Base-by-base conservation (phyloP, 2,888 invertebrate genomes). In the Tuta absoluta region DNA sequence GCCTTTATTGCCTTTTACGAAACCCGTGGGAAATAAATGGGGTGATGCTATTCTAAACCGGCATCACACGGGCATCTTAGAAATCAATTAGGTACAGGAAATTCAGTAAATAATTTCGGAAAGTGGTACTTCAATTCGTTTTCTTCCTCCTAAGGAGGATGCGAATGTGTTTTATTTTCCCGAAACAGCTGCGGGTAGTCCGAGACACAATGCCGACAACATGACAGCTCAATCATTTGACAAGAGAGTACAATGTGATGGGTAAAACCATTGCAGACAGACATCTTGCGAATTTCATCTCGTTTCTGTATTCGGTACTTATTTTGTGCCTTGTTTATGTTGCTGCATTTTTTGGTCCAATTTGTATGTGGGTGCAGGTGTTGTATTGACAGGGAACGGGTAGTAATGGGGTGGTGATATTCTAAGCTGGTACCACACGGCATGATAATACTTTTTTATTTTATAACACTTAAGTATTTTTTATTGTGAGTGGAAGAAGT, bases 111-210 rank as follows among this genome's bases (percentile, higher is more conserved):
- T 19, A 19, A 59, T 60, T 60, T 24, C 45, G 60, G 48, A 60
- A 60, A 60, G 41, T 45, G 41, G 24, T 17, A n/a, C 23, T 45
- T 41, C 45, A 48, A 23, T 60, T 60, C 21, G 17, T 24, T 60
- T 60, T 48, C 60, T 60, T 28, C 24, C 45, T 24, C 45, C 11
- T 8, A 45, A 45, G 14, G 1, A 28, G 24, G 17, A 23, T 28
- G 23, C 38, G 60, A 60, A 45, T 41, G 60, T 60, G 17, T 45
- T 60, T 38, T 60, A 45, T 60, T 59, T 59, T 12, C 38, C 23
- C 23, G 51, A 45, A 33, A n/a, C 24, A 28, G 33, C 17, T 28
- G n/a, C 33, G n/a, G 28, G 17, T 33, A 56, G 56, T 28, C 56
- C 17, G 33, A 56, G 33, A 56, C 24, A 56, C 28, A 56, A 56